Base-by-base conservation (phyloP, 2,888 invertebrate species). In the Mesodorylaimus sp. region DNA sequence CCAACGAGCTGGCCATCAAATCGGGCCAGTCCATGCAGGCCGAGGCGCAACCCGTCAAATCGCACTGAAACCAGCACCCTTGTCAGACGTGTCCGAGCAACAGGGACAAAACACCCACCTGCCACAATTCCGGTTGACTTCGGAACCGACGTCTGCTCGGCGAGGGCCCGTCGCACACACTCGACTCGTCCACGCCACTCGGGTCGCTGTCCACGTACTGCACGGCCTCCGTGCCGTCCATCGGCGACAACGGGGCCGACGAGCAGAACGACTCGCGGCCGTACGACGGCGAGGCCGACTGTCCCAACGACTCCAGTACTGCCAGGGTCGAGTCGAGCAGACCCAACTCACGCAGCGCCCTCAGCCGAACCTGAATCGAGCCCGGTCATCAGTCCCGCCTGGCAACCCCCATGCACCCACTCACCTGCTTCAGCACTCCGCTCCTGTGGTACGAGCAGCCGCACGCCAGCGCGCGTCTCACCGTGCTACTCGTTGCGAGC, bases 281-380 rank as follows among this genome's bases (percentile, higher is more conserved):
- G n/a, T n/a, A n/a, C n/a, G 21, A 13, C 7, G 21, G 42, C 10
- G n/a, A 13, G n/a, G 42, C 13, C 7, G 42, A 42, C 7, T 42
- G 7, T 19, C 10, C 10, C 7, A 19, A 13, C 13, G 24, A 42
- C n/a, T n/a, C 80, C 48, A 84, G 70, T 59, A 83, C 75, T 67
- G 83, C 81, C 3, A 83, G 80, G 16, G 83, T 81, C 13, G 79
- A 76, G 68, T 93, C 91, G 0, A 91, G 91, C 53, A 89, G 75
- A 62, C 88, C 87, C 70, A 86, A 83, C 72, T 93, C 91, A 44
- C 91, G 77, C 16, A 91, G 88, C 1, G 88, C 87, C 5, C 89
- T 77, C 59, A 93, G 70, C 51, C 86, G 79, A 56, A 86, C 78
- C 73, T 80, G 76, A 32, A 49, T 3, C 7, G 3, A 45, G 29